Percentiles rank a stretch among this genome's conserved stretches.
Conservation (phyloP, 1,140 invertebrate genomes). For the Drepana arcuata region DNA sequence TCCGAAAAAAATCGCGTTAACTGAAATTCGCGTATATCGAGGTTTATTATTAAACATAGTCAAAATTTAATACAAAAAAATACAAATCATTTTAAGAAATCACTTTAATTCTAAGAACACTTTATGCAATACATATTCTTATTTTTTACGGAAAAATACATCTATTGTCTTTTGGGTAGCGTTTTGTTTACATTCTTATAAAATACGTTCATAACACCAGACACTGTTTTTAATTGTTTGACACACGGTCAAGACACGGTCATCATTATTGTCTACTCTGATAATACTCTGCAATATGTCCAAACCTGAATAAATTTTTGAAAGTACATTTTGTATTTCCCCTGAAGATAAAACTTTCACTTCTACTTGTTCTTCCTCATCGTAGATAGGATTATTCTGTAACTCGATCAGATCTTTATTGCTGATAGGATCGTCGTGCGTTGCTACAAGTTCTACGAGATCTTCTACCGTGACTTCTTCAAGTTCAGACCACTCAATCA, state of each 20-base stretch:
- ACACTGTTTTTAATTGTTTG: too few species aligned
- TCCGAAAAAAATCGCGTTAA: too few species aligned
- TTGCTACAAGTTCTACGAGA: slow-evolving; percentile 11
- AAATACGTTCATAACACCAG: too few species aligned
- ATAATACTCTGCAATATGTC: too few species aligned
- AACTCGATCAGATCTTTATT: slow-evolving; percentile 16
- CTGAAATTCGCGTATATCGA: too few species aligned
- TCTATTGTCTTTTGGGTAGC: too few species aligned
- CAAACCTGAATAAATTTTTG: slow-evolving; percentile 15
- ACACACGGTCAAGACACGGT: too few species aligned
- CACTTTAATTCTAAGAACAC: slow-evolving; percentile 3
- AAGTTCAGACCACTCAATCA: slow-evolving; percentile 11
- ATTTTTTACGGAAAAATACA: slow-evolving; percentile 13
- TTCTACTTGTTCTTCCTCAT: slow-evolving; percentile 13
- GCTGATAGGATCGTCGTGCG: slow-evolving; percentile 13
- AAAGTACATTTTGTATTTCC: slow-evolving; percentile 13
- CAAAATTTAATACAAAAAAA: too few species aligned
- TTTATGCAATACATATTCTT: slow-evolving; percentile 1
- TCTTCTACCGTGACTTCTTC: slow-evolving; percentile 12
- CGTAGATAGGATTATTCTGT: slow-evolving; percentile 14
- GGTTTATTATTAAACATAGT: too few species aligned
- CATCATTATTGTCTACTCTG: slow-evolving; percentile 16
- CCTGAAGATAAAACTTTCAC: slow-evolving; percentile 14
- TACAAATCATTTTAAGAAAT: too few species aligned
- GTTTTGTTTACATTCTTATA: slow-evolving; percentile 10